These are phyloP conservation scores for Tetraneura akinire DNA, from an alignment of 1,140 invertebrate genomes.

Conservation along the genomic window DNA sequence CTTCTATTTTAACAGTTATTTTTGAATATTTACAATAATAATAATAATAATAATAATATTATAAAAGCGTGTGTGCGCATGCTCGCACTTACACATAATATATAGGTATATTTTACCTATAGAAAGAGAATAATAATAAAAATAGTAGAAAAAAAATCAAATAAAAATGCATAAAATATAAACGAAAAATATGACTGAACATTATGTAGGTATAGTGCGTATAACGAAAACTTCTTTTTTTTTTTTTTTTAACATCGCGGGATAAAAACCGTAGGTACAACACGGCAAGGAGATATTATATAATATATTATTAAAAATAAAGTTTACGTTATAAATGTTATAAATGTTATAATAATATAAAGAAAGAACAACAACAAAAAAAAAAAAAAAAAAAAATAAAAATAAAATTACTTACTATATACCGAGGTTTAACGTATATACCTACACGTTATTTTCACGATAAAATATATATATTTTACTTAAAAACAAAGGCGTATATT, in stretches of 20 bases:
- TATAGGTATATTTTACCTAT: slow-evolving; percentile 53
- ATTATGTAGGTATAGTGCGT: no score
- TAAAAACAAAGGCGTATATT: background rate
- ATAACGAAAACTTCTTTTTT: background rate
- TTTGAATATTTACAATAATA: background rate
- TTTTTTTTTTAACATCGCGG: background rate
- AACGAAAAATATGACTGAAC: background rate
- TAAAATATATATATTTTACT: no score
- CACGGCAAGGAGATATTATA: background rate
- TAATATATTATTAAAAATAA: background rate
- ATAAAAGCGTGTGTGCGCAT: slow-evolving; percentile 5
- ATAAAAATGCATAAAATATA: slow-evolving; percentile 24
- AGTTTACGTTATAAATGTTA: background rate
- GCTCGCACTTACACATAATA: no score
- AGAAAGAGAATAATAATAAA: background rate
- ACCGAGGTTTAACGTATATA: background rate
- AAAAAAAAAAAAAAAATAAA: no score
- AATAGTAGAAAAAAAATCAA: no score
- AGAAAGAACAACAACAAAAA: no score
- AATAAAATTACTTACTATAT: background rate
- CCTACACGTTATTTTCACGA: background rate
- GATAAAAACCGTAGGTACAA: background rate
- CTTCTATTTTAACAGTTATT: background rate
- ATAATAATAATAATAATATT: background rate
- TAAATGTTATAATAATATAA: no score